Base-by-base conservation (phyloP, 2,113 vertebrate species). In the Chinchilla lanigera region DNA sequence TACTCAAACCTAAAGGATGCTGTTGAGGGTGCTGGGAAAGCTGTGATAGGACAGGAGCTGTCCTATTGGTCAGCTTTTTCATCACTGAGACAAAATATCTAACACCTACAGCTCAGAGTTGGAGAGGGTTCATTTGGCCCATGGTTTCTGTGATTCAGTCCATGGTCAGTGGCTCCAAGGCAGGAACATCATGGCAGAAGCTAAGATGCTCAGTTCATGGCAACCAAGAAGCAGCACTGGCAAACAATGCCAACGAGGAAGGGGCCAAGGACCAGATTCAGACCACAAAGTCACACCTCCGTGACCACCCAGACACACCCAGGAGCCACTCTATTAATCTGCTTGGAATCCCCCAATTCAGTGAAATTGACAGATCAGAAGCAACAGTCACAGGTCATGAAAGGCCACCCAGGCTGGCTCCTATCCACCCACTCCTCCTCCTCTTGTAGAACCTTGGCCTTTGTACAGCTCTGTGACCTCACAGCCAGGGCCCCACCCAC, bases 11-110 rank as follows among this genome's bases (percentile, higher is more conserved):
- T 17, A 7, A 19, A 30, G 12, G 41, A 33, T 65, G 6, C 35
- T 1, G 0, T 30, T 13, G 17, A 33, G 33, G 10, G 2, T 12
- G 24, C 75, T 0, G 44, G 22, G 28, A 77, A 30, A 47, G 19
- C 84, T 50, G 2, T 3, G 35, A 41, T 11, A 3, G 11, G 38
- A 33, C 1, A 52, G 50, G 16, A 80, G 28, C 28, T 54, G 77
- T 8, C n/a, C n/a, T 75, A 10, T 52, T 44, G 26, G 41, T 26
- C 44, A 33, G 44, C 14, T 52, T 30, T 44, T 28, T 47, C 14
- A 13, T 50, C 44, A 33, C 28, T 4, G 75, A 50, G 30, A 80
- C 28, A 80, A 30, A 12, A 30, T 9, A 80, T 47, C 14, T 6
- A 10, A 52, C 8, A 35, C 30, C 28, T 19, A 20, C 8, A 35